phyloP scores from a whole-genome alignment of 2,797 vertebrate genomes.

The Leucoraja ocellata region DNA sequence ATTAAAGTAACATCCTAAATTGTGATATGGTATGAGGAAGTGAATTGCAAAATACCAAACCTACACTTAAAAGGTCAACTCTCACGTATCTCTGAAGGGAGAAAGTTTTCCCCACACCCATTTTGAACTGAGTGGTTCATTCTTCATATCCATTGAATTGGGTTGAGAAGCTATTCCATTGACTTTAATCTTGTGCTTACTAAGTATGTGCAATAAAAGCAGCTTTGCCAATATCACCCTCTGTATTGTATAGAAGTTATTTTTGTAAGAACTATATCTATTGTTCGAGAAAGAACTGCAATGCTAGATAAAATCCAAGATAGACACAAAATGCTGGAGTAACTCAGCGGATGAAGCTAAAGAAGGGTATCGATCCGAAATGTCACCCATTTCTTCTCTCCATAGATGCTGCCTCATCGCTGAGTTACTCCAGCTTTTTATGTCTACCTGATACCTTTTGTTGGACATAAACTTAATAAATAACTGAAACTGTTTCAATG shows the following conservation, averaged over 20 bases:
- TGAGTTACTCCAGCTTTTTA: no score
- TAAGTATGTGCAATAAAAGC: background rate
- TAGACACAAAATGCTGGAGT: no score
- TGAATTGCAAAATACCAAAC: background rate
- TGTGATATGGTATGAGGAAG: background rate
- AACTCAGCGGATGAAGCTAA: no score
- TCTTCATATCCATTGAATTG: background rate
- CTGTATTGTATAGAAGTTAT: background rate
- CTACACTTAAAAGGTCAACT: background rate
- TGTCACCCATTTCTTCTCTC: no score
- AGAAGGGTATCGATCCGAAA: no score
- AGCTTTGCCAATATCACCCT: background rate
- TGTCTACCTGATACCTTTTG: background rate
- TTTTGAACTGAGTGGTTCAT: background rate
- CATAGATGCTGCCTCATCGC: no score
- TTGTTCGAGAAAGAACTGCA: background rate
- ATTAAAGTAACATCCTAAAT: background rate
- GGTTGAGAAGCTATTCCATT: background rate
- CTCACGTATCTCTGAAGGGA: background rate
- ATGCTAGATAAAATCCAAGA: no score
- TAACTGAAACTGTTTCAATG: background rate
- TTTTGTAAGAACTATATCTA: background rate
- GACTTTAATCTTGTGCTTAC: no score
- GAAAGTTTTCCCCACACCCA: background rate
- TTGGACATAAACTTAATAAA: background rate